A percentile compares a stretch with the other conserved stretches of the same genome.
Conservation (phyloP, 2,113 vertebrate genomes). For the Macrotus californicus region DNA sequence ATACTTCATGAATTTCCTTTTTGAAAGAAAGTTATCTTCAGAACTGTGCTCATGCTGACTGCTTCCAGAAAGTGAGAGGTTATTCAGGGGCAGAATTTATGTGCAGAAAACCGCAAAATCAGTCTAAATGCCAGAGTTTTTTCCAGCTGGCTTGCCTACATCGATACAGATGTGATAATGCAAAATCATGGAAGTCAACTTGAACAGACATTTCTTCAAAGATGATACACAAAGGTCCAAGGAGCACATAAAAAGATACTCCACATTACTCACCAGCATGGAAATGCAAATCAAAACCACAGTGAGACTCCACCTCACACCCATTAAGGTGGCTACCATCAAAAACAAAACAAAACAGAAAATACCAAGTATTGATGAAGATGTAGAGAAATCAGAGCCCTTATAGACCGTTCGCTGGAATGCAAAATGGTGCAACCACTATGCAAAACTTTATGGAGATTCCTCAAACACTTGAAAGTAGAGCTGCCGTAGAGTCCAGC, state of each 20-base stretch:
- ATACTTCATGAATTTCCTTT: conserved; percentile 64
- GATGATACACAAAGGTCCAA: neutral
- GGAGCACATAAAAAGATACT: neutral
- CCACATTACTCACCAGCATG: neutral
- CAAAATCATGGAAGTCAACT: neutral
- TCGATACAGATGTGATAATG: conserved; percentile 16
- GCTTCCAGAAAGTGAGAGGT: conserved; percentile 47
- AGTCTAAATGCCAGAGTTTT: neutral
- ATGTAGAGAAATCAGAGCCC: neutral
- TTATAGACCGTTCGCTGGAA: neutral
- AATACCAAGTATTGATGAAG: neutral
- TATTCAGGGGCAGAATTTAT: conserved; percentile 58
- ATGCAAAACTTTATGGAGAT: neutral
- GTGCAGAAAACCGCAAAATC: conserved; percentile 40
- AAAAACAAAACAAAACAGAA: neutral
- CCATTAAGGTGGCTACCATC: neutral
- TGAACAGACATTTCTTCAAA: neutral
- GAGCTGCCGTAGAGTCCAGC: neutral
- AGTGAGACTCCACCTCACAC: neutral
- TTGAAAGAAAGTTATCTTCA: conserved; percentile 56
- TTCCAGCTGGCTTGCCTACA: neutral
- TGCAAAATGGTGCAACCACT: too few relatives aligned
- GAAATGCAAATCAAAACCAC: neutral
- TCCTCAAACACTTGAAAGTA: neutral
- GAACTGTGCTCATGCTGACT: neutral